Evolutionary conservation across 2,797 vertebrate genomes (phyloP), one percentile per base, ranked within the genome.

Genomic region (Onychomys leucogaster): DNA sequence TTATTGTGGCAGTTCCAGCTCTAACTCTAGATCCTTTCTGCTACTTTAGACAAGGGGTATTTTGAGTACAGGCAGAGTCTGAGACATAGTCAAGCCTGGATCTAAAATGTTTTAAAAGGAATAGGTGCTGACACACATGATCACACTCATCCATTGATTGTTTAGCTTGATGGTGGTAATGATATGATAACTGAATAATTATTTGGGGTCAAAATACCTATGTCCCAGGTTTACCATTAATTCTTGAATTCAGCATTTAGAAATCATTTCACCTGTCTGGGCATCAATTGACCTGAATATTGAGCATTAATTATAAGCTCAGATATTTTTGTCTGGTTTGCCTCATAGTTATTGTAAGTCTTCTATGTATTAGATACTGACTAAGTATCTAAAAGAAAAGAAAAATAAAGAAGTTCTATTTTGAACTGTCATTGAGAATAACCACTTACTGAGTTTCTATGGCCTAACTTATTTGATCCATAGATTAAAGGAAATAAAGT

Each of bases 1-100:
- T 17, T 75, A 3, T 88, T 13, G 89, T 19, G 11, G 16, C 8
- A 91, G 21, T 17, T 65, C 34, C 21, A 89, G 25, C 21, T 94
- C 1, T 93, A 89, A 93, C 10, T 80, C 17, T 75, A 4, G 46
- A 25, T 89, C 34, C 65, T 91, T 41, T 93, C n/a, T 81, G 10
- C 52, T 81, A 23, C 32, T 55, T 21, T 94, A 76, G 6, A 76
- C 13, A 91, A 46, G 52, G 11, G 2, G 63, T 69, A 90, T 92
- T 76, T 91, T 89, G 37, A 97, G 49, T 52, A 87, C 4, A 55
- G 11, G 14, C 13, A 41, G 16, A 23, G 21, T 25, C 65, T 89
- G 76, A 95, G 55, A 89, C n/a, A 94, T 92, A 75, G 67, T 95
- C 63, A 89, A 55, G 27, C 32, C 49, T 94, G 3, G 71, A 77